Evolutionary conservation across 2,888 invertebrate species (phyloP).

Genomic region (Priapulus caudatus): DNA sequence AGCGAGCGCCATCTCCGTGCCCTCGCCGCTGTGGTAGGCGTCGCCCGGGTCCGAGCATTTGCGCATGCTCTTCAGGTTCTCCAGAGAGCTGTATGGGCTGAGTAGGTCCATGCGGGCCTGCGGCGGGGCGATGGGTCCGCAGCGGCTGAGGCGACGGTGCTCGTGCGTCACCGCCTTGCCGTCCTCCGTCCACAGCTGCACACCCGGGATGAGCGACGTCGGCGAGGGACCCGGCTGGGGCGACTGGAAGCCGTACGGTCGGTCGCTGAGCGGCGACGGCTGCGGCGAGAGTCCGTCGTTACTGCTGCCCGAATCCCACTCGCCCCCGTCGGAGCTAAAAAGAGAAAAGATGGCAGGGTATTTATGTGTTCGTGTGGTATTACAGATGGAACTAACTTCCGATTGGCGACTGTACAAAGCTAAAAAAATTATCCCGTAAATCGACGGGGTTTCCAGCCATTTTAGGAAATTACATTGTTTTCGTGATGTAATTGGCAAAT

Average conservation of each 20-base stretch:
- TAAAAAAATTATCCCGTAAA: too few relatives aligned
- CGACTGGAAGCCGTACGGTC: neutral
- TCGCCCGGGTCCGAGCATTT: neutral
- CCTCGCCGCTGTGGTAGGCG: neutral
- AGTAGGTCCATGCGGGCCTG: neutral
- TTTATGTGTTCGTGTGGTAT: too few relatives aligned
- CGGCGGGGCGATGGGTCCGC: neutral
- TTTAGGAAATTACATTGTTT: too few relatives aligned
- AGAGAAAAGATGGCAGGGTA: too few relatives aligned
- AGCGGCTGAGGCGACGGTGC: neutral
- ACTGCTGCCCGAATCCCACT: slow-evolving; percentile 1
- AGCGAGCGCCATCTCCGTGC: neutral
- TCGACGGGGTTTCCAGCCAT: too few relatives aligned
- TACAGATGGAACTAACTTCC: too few relatives aligned
- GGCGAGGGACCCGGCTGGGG: neutral
- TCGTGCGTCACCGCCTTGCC: neutral
- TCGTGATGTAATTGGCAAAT: too few relatives aligned
- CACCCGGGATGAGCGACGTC: neutral
- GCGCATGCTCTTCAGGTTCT: neutral
- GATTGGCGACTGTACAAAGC: too few relatives aligned
- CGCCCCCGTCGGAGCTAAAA: neutral
- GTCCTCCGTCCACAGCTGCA: neutral
- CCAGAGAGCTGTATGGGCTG: neutral
- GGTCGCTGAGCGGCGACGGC: neutral
- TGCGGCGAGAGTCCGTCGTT: neutral